These are phyloP conservation scores for Pseudorectes ferrugineus DNA, from an alignment of 2,113 vertebrate species.

Conservation along the genomic window DNA sequence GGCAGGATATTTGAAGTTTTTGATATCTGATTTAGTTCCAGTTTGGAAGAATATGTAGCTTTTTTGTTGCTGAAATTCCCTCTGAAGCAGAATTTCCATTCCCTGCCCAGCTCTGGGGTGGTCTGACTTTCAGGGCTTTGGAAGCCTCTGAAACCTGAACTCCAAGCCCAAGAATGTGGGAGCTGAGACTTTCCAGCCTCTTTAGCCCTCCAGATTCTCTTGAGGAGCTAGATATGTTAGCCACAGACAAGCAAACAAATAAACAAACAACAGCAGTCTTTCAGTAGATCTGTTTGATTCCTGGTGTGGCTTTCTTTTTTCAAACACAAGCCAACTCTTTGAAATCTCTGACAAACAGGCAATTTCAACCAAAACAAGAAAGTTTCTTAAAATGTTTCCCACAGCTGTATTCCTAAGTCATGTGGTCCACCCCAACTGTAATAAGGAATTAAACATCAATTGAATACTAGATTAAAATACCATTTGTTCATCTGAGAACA, in stretches of 20 bases:
- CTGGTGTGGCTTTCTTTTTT: neutral
- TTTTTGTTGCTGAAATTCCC: constrained; percentile 43
- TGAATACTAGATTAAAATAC: constrained; percentile 12
- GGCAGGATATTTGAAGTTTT: constrained; percentile 7
- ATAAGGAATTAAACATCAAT: constrained; percentile 4
- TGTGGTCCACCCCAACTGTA: neutral
- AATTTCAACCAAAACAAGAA: constrained; percentile 24
- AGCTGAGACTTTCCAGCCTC: constrained; percentile 10
- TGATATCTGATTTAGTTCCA: constrained; percentile 16
- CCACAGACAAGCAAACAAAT: constrained; percentile 15
- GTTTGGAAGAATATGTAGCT: constrained; percentile 7
- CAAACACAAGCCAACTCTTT: neutral
- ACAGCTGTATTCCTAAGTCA: neutral
- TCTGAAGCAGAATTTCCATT: constrained; percentile 40
- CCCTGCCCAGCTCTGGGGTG: constrained; percentile 52
- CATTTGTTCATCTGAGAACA: neutral
- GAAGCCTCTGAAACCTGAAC: neutral
- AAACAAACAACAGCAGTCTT: constrained; percentile 7
- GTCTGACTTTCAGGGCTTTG: constrained; percentile 34
- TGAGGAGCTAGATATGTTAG: neutral
- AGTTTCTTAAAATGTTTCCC: constrained; percentile 6
- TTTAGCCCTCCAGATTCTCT: neutral
- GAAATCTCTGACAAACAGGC: constrained; percentile 18
- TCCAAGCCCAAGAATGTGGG: neutral
- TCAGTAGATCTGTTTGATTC: constrained; percentile 6